phyloP scores from a whole-genome alignment of 2,113 vertebrate genomes.

The Burhinus oedicnemus region DNA sequence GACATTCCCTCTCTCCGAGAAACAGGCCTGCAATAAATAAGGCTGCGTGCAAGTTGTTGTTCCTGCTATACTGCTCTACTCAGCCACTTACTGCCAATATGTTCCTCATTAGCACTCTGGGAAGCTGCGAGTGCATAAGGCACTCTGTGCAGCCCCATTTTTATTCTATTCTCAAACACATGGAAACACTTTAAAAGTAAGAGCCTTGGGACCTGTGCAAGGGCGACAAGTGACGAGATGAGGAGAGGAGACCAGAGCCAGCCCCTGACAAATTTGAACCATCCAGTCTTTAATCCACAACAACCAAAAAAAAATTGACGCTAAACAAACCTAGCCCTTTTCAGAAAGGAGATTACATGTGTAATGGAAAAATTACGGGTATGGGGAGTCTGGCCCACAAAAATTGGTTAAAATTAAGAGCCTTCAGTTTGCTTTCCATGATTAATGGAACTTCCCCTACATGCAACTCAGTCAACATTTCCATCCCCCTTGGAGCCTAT shows the following conservation, averaged over 20 bases:
- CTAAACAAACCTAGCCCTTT: conserved; percentile 20
- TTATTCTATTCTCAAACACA: conserved; percentile 64
- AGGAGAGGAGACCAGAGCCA: conserved; percentile 60
- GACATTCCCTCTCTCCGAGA: conserved; percentile 48
- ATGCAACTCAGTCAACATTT: conserved; percentile 51
- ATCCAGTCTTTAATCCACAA: conserved; percentile 46
- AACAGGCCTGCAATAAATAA: conserved; percentile 64
- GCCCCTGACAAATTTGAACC: conserved; percentile 70
- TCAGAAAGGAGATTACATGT: conserved; percentile 44
- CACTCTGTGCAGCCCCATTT: conserved; percentile 46
- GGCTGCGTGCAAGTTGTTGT: conserved; percentile 64
- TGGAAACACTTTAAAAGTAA: conserved; percentile 67
- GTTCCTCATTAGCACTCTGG: conserved; percentile 73
- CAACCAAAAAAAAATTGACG: neutral
- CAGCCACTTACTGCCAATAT: conserved; percentile 48
- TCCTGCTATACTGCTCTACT: conserved; percentile 55
- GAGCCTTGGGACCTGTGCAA: conserved; percentile 51
- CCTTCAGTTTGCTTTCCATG: conserved; percentile 56
- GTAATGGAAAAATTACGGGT: conserved; percentile 62
- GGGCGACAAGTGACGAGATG: conserved; percentile 66
- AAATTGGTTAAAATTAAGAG: conserved; percentile 55
- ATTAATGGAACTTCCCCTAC: conserved; percentile 61
- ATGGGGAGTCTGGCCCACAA: conserved; percentile 30
- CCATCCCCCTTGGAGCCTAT: conserved; percentile 32
- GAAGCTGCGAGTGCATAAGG: conserved; percentile 65